phyloP scores from a whole-genome alignment of 2,888 invertebrate species.

The Syritta pipiens region DNA sequence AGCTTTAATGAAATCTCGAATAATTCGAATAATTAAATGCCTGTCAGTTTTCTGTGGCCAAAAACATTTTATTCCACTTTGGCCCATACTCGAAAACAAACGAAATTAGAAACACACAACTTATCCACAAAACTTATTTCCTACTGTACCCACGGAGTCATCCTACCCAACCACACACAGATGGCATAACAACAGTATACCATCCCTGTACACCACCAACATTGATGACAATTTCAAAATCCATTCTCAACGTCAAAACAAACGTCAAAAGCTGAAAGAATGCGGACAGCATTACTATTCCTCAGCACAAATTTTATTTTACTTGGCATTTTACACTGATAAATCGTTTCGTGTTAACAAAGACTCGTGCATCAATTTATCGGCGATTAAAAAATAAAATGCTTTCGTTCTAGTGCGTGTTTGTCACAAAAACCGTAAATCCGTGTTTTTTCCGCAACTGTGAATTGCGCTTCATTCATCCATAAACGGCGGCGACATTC shows the following conservation, averaged over 20 bases:
- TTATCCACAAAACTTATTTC: not conserved
- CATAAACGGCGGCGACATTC: slow-evolving; percentile 57
- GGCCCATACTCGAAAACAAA: too few species aligned
- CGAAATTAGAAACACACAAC: too few species aligned
- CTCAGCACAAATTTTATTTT: slow-evolving; percentile 50
- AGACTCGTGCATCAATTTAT: slow-evolving; percentile 1
- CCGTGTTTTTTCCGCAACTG: slow-evolving; percentile 18
- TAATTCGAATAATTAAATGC: too few species aligned
- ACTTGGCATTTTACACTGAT: slow-evolving; percentile 37
- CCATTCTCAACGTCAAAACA: slow-evolving; percentile 54
- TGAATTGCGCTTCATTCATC: slow-evolving; percentile 49
- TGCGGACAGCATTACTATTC: slow-evolving; percentile 64
- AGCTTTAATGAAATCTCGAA: too few species aligned
- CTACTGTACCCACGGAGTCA: slow-evolving; percentile 21
- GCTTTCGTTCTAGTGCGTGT: slow-evolving; percentile 15
- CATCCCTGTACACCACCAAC: slow-evolving; percentile 18
- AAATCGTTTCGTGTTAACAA: slow-evolving; percentile 30
- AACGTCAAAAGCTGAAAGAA: slow-evolving; percentile 57
- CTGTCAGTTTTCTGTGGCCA: too few species aligned
- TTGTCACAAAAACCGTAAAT: not conserved
- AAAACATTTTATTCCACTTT: too few species aligned
- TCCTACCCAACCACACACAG: slow-evolving; percentile 3
- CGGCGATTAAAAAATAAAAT: not conserved
- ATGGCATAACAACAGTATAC: not conserved
- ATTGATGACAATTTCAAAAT: slow-evolving; percentile 32